Percentiles rank a stretch among this genome's conserved stretches.
Conservation (phyloP, 2,888 invertebrate species). For the Lasioglossum figueresi region DNA sequence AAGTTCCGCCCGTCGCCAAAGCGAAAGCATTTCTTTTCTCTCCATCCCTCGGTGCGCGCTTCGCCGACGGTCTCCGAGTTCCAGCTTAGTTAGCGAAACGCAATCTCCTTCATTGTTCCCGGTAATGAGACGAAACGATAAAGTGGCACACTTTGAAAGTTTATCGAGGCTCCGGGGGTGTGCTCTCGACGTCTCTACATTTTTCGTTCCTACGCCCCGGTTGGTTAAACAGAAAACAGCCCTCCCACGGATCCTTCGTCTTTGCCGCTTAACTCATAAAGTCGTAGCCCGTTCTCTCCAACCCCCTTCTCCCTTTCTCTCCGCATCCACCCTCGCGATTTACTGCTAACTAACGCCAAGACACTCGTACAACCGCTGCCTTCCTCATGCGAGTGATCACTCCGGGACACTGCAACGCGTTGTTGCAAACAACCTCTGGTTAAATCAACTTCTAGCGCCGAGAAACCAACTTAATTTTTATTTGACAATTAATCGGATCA, state of each 20-base stretch:
- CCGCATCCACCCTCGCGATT: not conserved
- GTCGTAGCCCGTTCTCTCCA: not conserved
- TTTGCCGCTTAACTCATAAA: slow-evolving; percentile 11
- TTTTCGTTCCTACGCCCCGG: slow-evolving; percentile 20
- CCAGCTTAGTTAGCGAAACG: slow-evolving; percentile 69
- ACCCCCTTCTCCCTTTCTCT: not conserved
- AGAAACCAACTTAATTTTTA: not conserved
- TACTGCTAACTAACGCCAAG: not conserved
- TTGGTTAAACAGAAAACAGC: slow-evolving; percentile 13
- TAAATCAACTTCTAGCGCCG: not conserved
- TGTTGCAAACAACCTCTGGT: not conserved
- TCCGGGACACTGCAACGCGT: not conserved
- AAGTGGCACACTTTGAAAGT: slow-evolving; percentile 76
- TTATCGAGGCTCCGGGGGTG: slow-evolving; percentile 67
- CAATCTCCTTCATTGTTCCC: slow-evolving; percentile 72
- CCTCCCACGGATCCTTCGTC: slow-evolving; percentile 1
- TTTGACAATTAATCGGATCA: not conserved
- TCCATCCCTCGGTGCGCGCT: not conserved
- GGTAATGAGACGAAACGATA: slow-evolving; percentile 78
- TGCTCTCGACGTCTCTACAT: slow-evolving; percentile 48
- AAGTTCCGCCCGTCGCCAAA: slow-evolving; percentile 15
- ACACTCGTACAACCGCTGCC: not conserved
- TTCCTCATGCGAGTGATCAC: not conserved
- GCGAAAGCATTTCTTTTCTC: slow-evolving; percentile 30
- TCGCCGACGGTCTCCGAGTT: slow-evolving; percentile 30